Evolutionary conservation across 1,140 invertebrate genomes (phyloP).

Genomic region (Diprion similis): DNA sequence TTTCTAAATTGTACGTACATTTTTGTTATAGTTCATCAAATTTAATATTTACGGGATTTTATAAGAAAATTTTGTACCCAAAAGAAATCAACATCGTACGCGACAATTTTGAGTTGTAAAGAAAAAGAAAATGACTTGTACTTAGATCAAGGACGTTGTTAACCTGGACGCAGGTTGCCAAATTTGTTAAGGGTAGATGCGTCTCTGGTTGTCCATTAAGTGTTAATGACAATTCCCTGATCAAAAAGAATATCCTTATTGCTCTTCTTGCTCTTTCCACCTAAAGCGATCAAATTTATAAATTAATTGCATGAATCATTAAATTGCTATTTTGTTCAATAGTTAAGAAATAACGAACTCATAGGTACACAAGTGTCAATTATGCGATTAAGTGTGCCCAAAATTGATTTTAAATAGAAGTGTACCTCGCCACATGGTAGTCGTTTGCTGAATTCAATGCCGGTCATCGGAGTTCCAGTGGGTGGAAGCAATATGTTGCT

Average conservation of each 20-base stretch:
- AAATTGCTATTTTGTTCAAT: not conserved
- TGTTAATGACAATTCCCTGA: slow-evolving; percentile 84
- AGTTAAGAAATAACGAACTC: not conserved
- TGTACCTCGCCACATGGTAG: slow-evolving; percentile 92
- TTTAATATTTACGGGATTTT: too few species aligned
- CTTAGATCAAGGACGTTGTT: slow-evolving; percentile 93
- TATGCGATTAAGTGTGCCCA: slow-evolving; percentile 1
- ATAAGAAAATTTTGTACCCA: too few species aligned
- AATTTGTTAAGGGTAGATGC: slow-evolving; percentile 91
- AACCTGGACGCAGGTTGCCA: slow-evolving; percentile 87
- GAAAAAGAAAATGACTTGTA: slow-evolving; percentile 62
- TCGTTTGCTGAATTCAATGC: slow-evolving; percentile 93
- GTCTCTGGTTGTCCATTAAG: slow-evolving; percentile 84
- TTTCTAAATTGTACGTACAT: too few species aligned
- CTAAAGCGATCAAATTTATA: slow-evolving; percentile 56
- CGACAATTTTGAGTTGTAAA: too few species aligned
- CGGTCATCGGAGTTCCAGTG: slow-evolving; percentile 95
- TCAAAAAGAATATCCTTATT: slow-evolving; percentile 93
- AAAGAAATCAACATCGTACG: too few species aligned
- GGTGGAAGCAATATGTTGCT: slow-evolving; percentile 95
- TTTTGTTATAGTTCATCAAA: too few species aligned
- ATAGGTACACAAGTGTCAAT: not conserved
- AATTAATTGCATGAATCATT: not conserved
- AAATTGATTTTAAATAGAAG: not conserved
- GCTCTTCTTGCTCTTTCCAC: slow-evolving; percentile 92